Percentiles rank a stretch among this genome's conserved stretches.
Conservation (phyloP, 1,140 invertebrate species). For the Zaprionus ornatus region DNA sequence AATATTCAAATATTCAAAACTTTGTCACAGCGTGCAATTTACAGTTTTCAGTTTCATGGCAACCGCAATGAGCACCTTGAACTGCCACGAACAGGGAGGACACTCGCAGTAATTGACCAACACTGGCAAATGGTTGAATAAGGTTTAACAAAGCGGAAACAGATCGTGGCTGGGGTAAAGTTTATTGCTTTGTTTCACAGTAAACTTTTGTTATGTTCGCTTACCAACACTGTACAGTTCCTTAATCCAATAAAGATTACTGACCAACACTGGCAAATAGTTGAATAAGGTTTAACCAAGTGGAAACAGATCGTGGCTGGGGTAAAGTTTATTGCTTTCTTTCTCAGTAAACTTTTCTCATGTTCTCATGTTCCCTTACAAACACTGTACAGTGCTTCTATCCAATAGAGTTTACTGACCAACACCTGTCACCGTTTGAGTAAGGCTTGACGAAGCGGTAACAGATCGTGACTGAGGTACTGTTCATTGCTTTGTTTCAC, state of each 20-base stretch:
- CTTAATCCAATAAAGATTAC: not conserved
- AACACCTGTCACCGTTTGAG: no score
- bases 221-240: not conserved
- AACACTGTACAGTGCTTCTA: no score
- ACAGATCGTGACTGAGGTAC: no score
- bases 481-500: no score
- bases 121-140: conserved; percentile 5
- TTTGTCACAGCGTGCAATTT: conserved; percentile 13
- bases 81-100: not conserved
- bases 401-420: no score
- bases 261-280: conserved; percentile 22
- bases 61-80: not conserved
- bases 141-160: not conserved
- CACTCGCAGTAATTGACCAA: conserved; percentile 24
- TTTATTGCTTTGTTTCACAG: not conserved
- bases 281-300: not conserved
- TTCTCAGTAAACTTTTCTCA: no score
- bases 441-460: no score
- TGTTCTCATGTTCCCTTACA: no score
- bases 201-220: not conserved
- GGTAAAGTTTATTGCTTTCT: not conserved
- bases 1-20: conserved; percentile 47
- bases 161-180: not conserved
- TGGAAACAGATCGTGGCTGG: not conserved
- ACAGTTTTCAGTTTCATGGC: not conserved